Percentiles rank a stretch among this genome's conserved stretches.
phyloP scores from a whole-genome alignment of 2,113 vertebrate genomes.

The Semicossyphus pulcher region DNA sequence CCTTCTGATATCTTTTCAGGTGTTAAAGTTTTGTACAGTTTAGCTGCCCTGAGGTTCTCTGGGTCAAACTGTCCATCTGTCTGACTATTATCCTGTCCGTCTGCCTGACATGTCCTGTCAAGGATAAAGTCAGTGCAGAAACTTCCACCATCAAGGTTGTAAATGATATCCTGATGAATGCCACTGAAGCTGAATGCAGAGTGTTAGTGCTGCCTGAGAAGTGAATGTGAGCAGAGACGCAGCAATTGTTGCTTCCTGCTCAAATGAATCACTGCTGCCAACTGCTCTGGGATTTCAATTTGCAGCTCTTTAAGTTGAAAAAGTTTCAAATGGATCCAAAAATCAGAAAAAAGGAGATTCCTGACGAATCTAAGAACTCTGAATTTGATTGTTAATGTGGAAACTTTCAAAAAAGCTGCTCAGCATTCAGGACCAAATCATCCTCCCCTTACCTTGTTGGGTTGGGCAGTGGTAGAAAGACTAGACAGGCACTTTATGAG shows the following conservation, averaged over 20 bases:
- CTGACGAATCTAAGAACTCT: no score
- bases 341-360: no score
- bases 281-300: conserved; percentile 10
- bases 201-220: background rate
- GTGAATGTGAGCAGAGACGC: no score
- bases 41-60: background rate
- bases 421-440: no score
- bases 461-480: no score
- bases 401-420: no score
- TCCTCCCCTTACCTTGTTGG: no score
- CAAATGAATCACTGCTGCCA: background rate
- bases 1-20: background rate
- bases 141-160: no score
- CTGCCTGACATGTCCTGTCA: background rate
- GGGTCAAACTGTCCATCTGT: background rate
- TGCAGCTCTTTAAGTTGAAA: conserved; percentile 3
- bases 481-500: no score
- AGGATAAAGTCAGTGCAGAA: no score
- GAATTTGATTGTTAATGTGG: no score
- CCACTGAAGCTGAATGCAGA: conserved; percentile 3
- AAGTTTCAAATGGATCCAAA: no score
- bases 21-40: background rate
- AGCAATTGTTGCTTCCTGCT: background rate
- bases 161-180: background rate
- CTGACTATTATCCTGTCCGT: background rate